phyloP scores from a whole-genome alignment of 2,888 invertebrate species.

The Drosophila pseudotakahashii region DNA sequence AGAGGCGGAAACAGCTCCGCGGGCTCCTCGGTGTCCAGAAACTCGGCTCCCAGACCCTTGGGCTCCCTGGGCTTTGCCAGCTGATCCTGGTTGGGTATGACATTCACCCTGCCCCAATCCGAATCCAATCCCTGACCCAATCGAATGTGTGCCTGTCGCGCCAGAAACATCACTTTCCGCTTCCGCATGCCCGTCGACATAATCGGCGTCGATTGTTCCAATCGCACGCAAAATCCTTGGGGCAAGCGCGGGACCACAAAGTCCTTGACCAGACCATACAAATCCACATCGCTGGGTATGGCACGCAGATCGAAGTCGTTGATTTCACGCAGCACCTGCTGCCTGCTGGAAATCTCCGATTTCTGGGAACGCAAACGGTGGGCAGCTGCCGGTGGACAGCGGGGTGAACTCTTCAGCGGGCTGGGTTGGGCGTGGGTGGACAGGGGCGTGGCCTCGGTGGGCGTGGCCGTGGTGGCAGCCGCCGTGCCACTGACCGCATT shows the following conservation, averaged over 20 bases:
- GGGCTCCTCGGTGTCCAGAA: conserved; percentile 79
- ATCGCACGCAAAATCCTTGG: conserved; percentile 81
- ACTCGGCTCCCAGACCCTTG: conserved; percentile 58
- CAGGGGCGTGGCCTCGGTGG: conserved; percentile 69
- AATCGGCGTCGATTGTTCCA: conserved; percentile 66
- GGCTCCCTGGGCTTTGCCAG: neutral
- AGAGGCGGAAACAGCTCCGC: conserved; percentile 79
- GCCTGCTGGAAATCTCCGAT: conserved; percentile 41
- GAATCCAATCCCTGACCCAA: conserved; percentile 43
- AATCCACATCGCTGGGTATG: conserved; percentile 82
- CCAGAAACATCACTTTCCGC: conserved; percentile 70
- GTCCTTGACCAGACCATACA: conserved; percentile 81
- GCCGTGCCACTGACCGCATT: conserved; percentile 25
- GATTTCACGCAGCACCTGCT: conserved; percentile 72
- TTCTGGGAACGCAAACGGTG: conserved; percentile 68
- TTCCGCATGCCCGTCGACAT: conserved; percentile 25
- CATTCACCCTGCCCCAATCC: too few relatives aligned
- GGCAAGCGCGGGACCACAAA: conserved; percentile 83
- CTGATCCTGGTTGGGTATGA: conserved; percentile 1
- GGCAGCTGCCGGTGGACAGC: conserved; percentile 57
- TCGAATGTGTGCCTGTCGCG: conserved; percentile 63
- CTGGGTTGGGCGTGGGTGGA: conserved; percentile 75
- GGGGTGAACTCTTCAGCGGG: conserved; percentile 77
- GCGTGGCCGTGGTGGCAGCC: conserved; percentile 67
- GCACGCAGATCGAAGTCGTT: conserved; percentile 82